Evolutionary conservation across 92 coral and sea anemone genomes (phyloP), one percentile per base, ranked within the genome.

Genomic region (Zoanthus sansibaricus): DNA sequence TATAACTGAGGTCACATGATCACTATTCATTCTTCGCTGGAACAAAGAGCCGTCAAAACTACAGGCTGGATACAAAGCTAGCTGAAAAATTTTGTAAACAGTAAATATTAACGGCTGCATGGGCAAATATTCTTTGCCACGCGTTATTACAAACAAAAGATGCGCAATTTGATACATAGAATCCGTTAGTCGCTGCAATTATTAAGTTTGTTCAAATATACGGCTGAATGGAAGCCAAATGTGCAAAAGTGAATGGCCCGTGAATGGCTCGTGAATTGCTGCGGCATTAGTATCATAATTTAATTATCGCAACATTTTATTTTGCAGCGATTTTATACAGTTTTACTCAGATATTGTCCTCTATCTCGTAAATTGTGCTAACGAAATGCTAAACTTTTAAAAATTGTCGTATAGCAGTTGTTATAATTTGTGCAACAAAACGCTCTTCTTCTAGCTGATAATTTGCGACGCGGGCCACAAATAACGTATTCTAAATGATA

Each of bases 1-100:
- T 80, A 80, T 80, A 80, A 48, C 44, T 44, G 6, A 6, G 74
- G 51, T 66, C 85, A 80, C 85, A 51, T 80, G 85, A 80, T 52
- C 15, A 21, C 62, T 18, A 45, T 30, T 80, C 75, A 80, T 80
- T 80, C 85, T 59, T 64, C 31, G 62, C 31, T 62, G 45, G 52
- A 61, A 54, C 69, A 54, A 32, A 79, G 58, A 7, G 20, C 68
- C n/a, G 84, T 45, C 52, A 78, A 31, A 11, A 67, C 20, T 14
- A 61, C 47, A 12, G 45, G 11, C 10, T 69, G 74, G 31, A 10
- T 30, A 25, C 31, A 16, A 5, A 17, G 69, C 30, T 17, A 33
- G 83, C 16, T 58, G 4, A 9, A 45, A 25, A 42, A 13, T 42
- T 78, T 61, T 59, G 54, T 20, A 44, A 58, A 47, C 73, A 25